phyloP scores from a whole-genome alignment of 2,888 invertebrate genomes.

The Tetramorium bicarinatum region DNA sequence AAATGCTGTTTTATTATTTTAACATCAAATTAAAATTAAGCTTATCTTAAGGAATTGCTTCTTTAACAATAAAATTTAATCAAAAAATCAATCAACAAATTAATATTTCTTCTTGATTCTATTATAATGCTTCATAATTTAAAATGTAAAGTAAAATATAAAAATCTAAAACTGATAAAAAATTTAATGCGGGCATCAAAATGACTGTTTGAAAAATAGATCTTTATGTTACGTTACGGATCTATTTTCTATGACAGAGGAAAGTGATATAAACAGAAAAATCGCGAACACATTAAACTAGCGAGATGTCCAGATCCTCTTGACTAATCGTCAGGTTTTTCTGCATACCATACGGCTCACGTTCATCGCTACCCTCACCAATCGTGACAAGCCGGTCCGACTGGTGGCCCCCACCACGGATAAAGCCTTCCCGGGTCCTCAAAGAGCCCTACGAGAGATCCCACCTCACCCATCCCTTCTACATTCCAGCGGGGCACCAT shows the following conservation, averaged over 20 bases:
- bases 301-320: slow-evolving; percentile 72
- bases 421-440: slow-evolving; percentile 90
- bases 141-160: not conserved
- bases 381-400: slow-evolving; percentile 82
- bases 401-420: slow-evolving; percentile 87
- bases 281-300: slow-evolving; percentile 77
- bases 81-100: not conserved
- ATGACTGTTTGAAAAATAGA: slow-evolving; percentile 38
- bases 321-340: slow-evolving; percentile 83
- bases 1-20: not conserved
- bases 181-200: not conserved
- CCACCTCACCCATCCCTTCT: slow-evolving; percentile 81
- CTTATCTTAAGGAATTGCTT: not conserved
- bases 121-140: not conserved
- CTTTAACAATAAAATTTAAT: not conserved
- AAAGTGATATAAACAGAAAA: slow-evolving; percentile 13
- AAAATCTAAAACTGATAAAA: not conserved
- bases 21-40: not conserved
- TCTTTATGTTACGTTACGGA: not conserved
- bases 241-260: slow-evolving; percentile 46
- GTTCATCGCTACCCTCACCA: slow-evolving; percentile 71
- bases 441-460: slow-evolving; percentile 84
- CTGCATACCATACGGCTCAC: slow-evolving; percentile 80
- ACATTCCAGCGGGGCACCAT: slow-evolving; percentile 86
- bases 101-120: not conserved